These are phyloP conservation scores for Oscheius myriophilus DNA, from an alignment of 2,888 invertebrate genomes.

Conservation along the genomic window DNA sequence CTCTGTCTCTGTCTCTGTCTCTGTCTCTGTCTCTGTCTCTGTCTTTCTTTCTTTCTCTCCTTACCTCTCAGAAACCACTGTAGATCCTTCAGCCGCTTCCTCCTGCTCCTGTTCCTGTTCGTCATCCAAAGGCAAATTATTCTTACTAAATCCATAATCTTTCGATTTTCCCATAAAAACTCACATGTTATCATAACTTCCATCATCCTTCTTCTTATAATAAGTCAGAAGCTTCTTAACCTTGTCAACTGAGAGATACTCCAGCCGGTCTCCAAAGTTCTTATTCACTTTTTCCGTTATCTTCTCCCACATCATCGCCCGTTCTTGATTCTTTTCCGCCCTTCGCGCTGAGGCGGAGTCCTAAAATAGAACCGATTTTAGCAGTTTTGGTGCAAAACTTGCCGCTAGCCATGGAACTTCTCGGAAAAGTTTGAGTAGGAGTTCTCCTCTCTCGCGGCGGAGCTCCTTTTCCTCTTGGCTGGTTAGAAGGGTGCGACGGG, in stretches of 20 bases:
- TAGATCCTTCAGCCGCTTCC: background rate
- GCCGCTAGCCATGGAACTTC: conserved; percentile 29
- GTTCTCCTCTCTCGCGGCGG: conserved; percentile 30
- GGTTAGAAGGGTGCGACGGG: background rate
- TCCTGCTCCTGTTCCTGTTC: conserved; percentile 14
- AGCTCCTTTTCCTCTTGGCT: conserved; percentile 34
- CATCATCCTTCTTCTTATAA: conserved; percentile 44
- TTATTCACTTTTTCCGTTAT: conserved; percentile 38
- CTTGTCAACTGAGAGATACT: conserved; percentile 31
- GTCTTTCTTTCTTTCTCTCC: no score
- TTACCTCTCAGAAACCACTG: conserved; percentile 21
- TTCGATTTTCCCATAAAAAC: background rate
- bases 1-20: no score
- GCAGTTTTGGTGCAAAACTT: no score
- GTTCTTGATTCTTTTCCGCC: conserved; percentile 31
- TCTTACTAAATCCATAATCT: conserved; percentile 6
- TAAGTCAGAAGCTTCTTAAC: conserved; percentile 42
- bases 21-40: no score
- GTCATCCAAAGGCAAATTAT: conserved; percentile 21
- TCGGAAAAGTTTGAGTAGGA: conserved; percentile 29
- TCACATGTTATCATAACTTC: conserved; percentile 37
- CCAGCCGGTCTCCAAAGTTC: conserved; percentile 32
- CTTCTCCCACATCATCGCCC: conserved; percentile 35
- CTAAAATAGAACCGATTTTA: conserved; percentile 14
- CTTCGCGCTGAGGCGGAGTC: conserved; percentile 25